phyloP scores from a whole-genome alignment of 2,113 vertebrate genomes.

The Pogonocichla stellata region DNA sequence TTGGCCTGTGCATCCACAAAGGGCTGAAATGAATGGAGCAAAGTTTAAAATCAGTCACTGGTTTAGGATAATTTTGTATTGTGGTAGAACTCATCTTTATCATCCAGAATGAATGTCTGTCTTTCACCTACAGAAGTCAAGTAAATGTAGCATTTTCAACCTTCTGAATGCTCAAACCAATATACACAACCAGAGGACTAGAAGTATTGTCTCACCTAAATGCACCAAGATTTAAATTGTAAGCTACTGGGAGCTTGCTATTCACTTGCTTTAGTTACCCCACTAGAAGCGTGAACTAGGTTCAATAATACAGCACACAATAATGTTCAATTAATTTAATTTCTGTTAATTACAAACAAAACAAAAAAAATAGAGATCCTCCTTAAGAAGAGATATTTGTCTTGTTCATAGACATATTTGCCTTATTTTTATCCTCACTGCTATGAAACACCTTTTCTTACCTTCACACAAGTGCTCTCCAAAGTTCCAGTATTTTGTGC shows the following conservation, averaged over 20 bases:
- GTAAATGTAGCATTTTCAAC: background rate
- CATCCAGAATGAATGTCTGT: background rate
- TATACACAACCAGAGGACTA: background rate
- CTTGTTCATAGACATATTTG: background rate
- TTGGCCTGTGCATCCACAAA: conserved; percentile 44
- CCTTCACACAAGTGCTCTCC: background rate
- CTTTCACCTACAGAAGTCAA: background rate
- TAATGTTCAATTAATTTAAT: background rate
- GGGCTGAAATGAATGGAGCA: conserved; percentile 55
- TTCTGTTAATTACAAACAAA: background rate
- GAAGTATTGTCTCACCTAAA: background rate
- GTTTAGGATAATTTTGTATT: conserved; percentile 42
- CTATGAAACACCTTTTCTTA: background rate
- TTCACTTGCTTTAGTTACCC: background rate
- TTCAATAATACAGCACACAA: background rate
- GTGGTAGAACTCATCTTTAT: conserved; percentile 29
- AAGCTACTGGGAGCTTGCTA: background rate
- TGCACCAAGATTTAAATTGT: background rate
- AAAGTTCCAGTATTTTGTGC: background rate
- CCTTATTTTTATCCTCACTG: background rate
- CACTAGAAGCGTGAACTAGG: background rate
- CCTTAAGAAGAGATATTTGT: background rate
- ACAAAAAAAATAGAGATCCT: background rate
- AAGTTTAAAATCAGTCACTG: conserved; percentile 38
- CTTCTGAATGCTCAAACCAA: background rate